phyloP scores from a whole-genome alignment of 2,888 invertebrate genomes.

The Parnassius mnemosyne region DNA sequence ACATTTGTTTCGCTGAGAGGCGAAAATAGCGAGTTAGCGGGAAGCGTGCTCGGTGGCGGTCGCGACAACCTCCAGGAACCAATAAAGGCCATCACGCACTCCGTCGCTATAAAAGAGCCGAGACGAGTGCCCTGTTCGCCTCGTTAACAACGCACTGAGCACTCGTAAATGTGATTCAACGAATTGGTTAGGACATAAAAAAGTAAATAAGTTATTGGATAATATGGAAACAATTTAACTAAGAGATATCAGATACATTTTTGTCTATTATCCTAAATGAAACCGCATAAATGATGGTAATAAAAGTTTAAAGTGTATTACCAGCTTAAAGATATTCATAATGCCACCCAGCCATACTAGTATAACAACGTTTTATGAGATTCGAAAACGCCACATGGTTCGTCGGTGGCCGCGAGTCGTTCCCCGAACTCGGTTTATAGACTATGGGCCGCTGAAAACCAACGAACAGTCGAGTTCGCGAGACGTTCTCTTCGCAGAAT shows the following conservation, averaged over 20 bases:
- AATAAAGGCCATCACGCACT: slow-evolving; percentile 65
- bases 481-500: slow-evolving; percentile 45
- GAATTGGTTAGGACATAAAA: slow-evolving; percentile 39
- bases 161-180: slow-evolving; percentile 70
- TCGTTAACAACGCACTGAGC: slow-evolving; percentile 63
- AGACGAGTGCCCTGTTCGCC: slow-evolving; percentile 52
- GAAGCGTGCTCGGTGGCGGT: slow-evolving; percentile 68
- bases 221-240: no score
- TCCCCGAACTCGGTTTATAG: slow-evolving; percentile 71
- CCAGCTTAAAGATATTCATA: slow-evolving; percentile 27
- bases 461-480: slow-evolving; percentile 57
- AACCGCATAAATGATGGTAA: background rate
- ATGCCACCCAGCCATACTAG: slow-evolving; percentile 24
- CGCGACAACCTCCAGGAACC: slow-evolving; percentile 72
- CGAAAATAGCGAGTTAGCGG: slow-evolving; percentile 71
- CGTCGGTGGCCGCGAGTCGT: slow-evolving; percentile 55
- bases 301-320: slow-evolving; percentile 6
- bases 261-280: no score
- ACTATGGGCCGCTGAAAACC: slow-evolving; percentile 72
- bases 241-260: no score
- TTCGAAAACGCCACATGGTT: slow-evolving; percentile 55
- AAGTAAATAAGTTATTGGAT: no score
- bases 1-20: slow-evolving; percentile 63
- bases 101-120: slow-evolving; percentile 53
- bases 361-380: slow-evolving; percentile 53